These are phyloP conservation scores for Temnothorax longispinosus DNA, from an alignment of 1,140 invertebrate genomes.

Conservation along the genomic window DNA sequence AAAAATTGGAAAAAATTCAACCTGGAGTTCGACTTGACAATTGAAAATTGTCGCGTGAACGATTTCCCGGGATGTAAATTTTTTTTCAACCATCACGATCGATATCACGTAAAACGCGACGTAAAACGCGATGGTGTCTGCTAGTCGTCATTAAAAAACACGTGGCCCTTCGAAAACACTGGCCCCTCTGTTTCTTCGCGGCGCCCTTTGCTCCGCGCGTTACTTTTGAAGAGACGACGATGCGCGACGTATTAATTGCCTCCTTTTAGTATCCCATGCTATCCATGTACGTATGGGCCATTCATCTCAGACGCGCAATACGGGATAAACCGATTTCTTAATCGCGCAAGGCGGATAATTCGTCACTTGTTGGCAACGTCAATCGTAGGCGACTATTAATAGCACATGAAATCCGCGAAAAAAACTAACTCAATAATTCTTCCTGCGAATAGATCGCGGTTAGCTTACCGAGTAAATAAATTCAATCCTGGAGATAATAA, in stretches of 20 bases:
- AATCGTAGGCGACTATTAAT: conserved; percentile 2
- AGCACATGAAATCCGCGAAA: neutral
- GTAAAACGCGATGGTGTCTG: conserved; percentile 71
- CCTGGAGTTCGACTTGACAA: neutral
- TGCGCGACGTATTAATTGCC: conserved; percentile 71
- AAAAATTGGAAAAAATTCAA: neutral
- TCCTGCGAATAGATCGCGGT: neutral
- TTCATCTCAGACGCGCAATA: conserved; percentile 36
- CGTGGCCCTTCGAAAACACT: conserved; percentile 78
- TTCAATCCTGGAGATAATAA: neutral
- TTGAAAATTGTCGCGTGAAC: conserved; percentile 27
- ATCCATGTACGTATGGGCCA: conserved; percentile 14
- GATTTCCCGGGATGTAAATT: conserved; percentile 40
- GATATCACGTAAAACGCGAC: conserved; percentile 28
- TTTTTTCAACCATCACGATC: conserved; percentile 57
- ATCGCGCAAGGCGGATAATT: conserved; percentile 47
- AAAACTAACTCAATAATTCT: neutral
- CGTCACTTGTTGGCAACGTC: conserved; percentile 20
- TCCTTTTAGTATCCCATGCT: conserved; percentile 45
- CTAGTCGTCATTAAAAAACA: conserved; percentile 78
- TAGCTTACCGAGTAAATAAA: neutral
- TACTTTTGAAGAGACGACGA: conserved; percentile 73
- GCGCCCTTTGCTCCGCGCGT: conserved; percentile 65
- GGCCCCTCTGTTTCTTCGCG: conserved; percentile 74
- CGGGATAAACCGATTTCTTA: conserved; percentile 32